Evolutionary conservation across 1,140 invertebrate genomes (phyloP).

Genomic region (Hesperophylax magnus): DNA sequence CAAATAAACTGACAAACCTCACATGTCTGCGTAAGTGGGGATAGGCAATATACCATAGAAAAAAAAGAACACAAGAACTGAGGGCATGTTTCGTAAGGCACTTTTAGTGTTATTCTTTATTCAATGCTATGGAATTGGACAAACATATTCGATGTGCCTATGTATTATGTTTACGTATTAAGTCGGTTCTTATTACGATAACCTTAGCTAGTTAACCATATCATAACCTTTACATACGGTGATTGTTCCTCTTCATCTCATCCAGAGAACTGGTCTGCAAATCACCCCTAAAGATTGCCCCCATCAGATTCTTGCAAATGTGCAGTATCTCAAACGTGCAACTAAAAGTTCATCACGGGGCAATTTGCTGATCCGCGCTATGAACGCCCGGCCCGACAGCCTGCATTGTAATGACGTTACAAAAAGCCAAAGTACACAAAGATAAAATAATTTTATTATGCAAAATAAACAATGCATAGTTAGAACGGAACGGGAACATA

Average conservation of each 20-base stretch:
- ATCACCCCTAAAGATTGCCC: constrained; percentile 1
- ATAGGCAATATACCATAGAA: no score
- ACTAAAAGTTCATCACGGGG: constrained; percentile 13
- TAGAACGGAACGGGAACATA: constrained; percentile 41
- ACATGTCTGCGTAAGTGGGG: no score
- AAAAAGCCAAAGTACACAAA: constrained; percentile 30
- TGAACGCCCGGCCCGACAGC: constrained; percentile 9
- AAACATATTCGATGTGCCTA: no score
- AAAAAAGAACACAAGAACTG: no score
- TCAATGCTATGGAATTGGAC: no score
- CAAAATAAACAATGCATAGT: constrained; percentile 42
- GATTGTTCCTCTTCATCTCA: no score
- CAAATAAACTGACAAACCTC: no score
- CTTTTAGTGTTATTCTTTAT: no score
- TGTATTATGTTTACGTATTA: no score
- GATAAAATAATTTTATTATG: constrained; percentile 40
- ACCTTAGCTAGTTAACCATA: no score
- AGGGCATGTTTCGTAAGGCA: no score
- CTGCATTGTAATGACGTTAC: constrained; percentile 29
- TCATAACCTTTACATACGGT: not conserved
- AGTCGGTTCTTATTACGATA: no score
- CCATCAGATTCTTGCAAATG: constrained; percentile 4
- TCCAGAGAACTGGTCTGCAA: not conserved
- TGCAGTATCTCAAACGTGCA: constrained; percentile 14
- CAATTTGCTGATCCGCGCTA: not conserved